Percentiles rank a stretch among this genome's conserved stretches.
These are phyloP conservation scores for Rousettus madagascariensis DNA, from an alignment of 2,797 vertebrate species.

Conservation along the genomic window DNA sequence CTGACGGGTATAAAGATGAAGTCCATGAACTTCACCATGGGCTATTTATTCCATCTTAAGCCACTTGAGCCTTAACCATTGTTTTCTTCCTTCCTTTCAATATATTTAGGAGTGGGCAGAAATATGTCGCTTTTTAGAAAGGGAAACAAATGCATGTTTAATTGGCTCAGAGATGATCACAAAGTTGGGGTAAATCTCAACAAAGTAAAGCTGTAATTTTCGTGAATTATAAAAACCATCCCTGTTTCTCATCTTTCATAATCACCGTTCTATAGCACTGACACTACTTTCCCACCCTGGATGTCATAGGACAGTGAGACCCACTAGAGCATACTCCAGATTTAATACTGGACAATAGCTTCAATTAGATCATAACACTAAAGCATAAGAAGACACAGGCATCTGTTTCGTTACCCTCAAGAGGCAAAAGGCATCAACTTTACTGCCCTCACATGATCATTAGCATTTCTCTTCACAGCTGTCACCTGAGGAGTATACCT, in stretches of 20 bases:
- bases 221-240: background rate
- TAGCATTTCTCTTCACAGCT: slow-evolving; percentile 54
- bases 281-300: background rate
- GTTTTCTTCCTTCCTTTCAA: background rate
- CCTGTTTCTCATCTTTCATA: background rate
- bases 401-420: slow-evolving; percentile 51
- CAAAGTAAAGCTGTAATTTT: background rate
- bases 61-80: background rate
- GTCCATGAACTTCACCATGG: background rate
- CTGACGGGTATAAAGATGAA: background rate
- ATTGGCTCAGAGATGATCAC: background rate
- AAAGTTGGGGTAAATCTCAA: background rate
- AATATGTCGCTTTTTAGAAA: background rate
- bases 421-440: slow-evolving; percentile 17
- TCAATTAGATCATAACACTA: background rate
- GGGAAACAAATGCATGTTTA: background rate
- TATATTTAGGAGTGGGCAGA: background rate
- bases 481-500: slow-evolving; percentile 28
- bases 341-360: background rate
- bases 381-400: background rate
- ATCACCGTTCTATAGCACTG: accelerated
- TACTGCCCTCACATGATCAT: slow-evolving; percentile 4
- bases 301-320: background rate
- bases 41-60: background rate
- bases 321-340: background rate